Conservation (phyloP, 2,113 vertebrate species). For the Otis tarda region DNA sequence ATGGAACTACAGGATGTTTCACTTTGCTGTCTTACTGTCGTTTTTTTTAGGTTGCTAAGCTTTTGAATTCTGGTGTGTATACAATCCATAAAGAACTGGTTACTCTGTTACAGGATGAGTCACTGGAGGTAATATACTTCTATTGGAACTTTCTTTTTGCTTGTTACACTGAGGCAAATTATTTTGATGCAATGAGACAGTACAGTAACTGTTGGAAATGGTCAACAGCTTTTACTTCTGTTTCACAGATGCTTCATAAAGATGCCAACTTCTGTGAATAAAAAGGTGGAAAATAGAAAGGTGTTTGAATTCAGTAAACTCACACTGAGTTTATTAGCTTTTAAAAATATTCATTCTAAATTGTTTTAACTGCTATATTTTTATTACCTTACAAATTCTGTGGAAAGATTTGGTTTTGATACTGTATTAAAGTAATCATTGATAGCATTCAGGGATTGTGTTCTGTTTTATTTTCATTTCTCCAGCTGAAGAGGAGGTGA, state of each 20-base stretch:
- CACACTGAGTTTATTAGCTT: not conserved
- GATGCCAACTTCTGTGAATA: not conserved
- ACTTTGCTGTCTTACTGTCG: not conserved
- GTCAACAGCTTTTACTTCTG: not conserved
- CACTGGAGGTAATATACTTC: conserved; percentile 86
- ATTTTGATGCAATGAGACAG: not conserved
- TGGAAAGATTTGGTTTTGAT: not conserved
- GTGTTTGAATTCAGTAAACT: not conserved
- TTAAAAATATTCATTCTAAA: not conserved
- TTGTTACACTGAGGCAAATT: not conserved
- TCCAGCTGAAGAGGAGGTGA: not conserved
- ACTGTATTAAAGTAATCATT: not conserved
- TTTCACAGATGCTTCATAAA: not conserved
- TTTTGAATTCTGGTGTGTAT: conserved; percentile 87
- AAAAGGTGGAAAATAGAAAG: not conserved
- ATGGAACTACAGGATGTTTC: conserved; percentile 32
- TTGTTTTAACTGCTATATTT: not conserved
- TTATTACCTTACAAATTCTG: not conserved
- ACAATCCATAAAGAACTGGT: conserved; percentile 91
- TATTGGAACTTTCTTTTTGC: conserved; percentile 34
- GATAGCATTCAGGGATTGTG: not conserved
- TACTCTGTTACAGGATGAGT: conserved; percentile 88
- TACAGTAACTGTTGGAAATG: not conserved
- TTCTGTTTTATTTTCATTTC: not conserved
- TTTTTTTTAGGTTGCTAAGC: conserved; percentile 87